phyloP scores from a whole-genome alignment of 2,113 vertebrate species.

The Uria lomvia region DNA sequence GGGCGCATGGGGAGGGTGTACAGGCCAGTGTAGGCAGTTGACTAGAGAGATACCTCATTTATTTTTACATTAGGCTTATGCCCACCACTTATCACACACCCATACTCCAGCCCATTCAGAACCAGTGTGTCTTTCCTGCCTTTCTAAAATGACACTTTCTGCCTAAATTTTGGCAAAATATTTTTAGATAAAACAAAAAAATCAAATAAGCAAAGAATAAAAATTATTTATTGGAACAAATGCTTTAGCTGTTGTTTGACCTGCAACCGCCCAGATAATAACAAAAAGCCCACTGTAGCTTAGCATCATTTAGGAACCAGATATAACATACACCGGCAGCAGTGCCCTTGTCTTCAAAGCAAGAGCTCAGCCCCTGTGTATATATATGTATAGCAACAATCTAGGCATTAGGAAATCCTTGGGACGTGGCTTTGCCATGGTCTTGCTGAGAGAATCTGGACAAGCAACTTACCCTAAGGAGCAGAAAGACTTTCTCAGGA shows the following conservation, averaged over 20 bases:
- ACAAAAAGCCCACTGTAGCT: not conserved
- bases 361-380: not conserved
- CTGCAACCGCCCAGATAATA: not conserved
- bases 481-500: not conserved
- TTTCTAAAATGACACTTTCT: not conserved
- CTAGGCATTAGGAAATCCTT: not conserved
- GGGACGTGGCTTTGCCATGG: not conserved
- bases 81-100: not conserved
- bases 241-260: not conserved
- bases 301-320: not conserved
- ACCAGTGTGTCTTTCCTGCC: not conserved
- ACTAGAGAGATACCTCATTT: not conserved
- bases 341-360: not conserved
- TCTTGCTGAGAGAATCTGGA: not conserved
- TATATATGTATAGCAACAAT: not conserved
- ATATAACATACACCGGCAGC: not conserved
- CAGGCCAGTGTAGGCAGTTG: not conserved
- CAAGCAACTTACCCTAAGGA: not conserved
- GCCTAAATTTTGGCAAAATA: not conserved
- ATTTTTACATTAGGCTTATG: not conserved
- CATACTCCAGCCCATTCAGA: not conserved
- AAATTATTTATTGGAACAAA: not conserved
- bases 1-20: not conserved
- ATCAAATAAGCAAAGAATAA: not conserved
- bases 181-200: not conserved